Evolutionary conservation across 2,113 vertebrate species (phyloP).

Genomic region (Oophaga pumilio): DNA sequence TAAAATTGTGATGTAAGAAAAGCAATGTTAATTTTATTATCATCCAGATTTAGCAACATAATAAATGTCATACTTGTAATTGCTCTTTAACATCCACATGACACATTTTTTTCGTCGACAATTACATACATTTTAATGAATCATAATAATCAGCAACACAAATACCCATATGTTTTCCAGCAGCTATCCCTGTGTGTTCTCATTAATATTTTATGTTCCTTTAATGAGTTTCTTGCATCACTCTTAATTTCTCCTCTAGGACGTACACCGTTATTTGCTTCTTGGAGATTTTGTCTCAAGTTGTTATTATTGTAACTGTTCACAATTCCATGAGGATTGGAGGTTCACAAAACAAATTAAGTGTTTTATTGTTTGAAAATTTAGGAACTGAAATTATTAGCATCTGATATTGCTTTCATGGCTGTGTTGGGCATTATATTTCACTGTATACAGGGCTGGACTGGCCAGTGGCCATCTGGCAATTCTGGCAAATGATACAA

Average conservation of each 20-base stretch:
- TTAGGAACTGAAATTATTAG: neutral
- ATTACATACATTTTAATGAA: neutral
- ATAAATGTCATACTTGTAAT: neutral
- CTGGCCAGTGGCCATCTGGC: too few species aligned
- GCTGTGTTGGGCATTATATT: neutral
- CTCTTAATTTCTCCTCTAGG: too few species aligned
- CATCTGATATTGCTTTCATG: neutral
- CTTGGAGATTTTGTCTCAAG: slow-evolving; percentile 5
- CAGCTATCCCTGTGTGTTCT: neutral
- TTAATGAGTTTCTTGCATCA: slow-evolving; percentile 25
- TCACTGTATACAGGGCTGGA: neutral
- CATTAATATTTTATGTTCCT: neutral
- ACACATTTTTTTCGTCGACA: neutral
- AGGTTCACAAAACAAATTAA: neutral
- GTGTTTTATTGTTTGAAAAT: neutral
- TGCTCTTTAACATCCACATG: neutral
- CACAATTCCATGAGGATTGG: neutral
- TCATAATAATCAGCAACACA: neutral
- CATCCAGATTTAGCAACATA: neutral
- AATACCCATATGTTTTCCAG: neutral
- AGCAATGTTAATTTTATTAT: neutral
- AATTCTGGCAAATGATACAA: too few species aligned
- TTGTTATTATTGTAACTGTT: slow-evolving; percentile 6
- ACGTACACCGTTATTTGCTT: too few species aligned
- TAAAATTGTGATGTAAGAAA: neutral